Evolutionary conservation across 1,140 invertebrate genomes (phyloP).

Genomic region (Triops cancriformis): DNA sequence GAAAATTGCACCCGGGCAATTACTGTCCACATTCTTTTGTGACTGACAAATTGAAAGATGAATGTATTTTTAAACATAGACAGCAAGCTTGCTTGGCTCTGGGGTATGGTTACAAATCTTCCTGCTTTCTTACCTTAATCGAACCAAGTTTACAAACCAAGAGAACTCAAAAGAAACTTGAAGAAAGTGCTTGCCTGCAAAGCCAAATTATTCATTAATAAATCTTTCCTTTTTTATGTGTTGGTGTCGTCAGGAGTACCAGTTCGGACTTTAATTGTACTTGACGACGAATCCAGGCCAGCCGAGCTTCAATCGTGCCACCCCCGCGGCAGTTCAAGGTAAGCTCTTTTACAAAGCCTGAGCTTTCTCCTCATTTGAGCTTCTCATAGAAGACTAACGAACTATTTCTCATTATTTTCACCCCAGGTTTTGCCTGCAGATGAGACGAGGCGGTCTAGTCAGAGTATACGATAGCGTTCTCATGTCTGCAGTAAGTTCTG

Average conservation of each 20-base stretch:
- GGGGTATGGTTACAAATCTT: no score
- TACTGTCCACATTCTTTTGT: constrained; percentile 17
- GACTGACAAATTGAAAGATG: neutral
- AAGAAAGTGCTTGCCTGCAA: neutral
- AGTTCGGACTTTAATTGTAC: constrained; percentile 60
- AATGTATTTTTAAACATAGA: neutral
- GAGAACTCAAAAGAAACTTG: neutral
- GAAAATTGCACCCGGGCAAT: constrained; percentile 3
- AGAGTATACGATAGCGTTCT: constrained; percentile 83
- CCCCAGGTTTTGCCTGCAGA: constrained; percentile 75
- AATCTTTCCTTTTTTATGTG: neutral
- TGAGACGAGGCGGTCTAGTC: constrained; percentile 71
- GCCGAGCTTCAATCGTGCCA: constrained; percentile 82
- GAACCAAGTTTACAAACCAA: neutral
- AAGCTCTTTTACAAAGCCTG: constrained; percentile 31
- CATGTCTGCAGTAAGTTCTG: constrained; percentile 61
- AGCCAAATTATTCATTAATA: neutral
- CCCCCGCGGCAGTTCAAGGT: constrained; percentile 81
- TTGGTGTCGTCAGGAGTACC: constrained; percentile 50
- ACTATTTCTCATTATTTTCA: constrained; percentile 31
- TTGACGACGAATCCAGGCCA: constrained; percentile 79
- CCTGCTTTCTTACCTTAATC: neutral
- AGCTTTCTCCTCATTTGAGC: neutral
- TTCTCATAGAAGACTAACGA: constrained; percentile 17
- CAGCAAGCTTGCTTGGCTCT: no score